phyloP scores from a whole-genome alignment of 1,140 invertebrate species.

The silkworm (Bombyx mori) region DNA sequence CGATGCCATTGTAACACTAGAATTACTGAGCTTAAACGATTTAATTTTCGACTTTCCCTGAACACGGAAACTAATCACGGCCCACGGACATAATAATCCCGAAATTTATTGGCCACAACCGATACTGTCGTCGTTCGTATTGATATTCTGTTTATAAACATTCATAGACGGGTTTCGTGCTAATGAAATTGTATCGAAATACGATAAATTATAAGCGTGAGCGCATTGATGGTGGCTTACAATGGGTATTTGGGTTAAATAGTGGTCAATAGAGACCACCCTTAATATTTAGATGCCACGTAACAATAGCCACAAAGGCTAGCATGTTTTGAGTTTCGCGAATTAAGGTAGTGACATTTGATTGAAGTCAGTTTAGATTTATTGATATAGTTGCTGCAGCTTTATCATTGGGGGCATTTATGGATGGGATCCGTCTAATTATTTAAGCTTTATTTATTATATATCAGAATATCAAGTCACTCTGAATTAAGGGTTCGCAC shows the following conservation, averaged over 20 bases:
- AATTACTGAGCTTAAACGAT: constrained; percentile 60
- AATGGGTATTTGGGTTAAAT: constrained; percentile 45
- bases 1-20: constrained; percentile 34
- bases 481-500: no score
- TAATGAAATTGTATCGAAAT: constrained; percentile 66
- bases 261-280: constrained; percentile 48
- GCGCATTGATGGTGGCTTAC: constrained; percentile 40
- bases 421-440: no score
- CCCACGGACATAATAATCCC: constrained; percentile 64
- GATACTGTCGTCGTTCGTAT: constrained; percentile 51
- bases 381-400: no score
- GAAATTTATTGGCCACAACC: constrained; percentile 64
- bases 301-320: neutral
- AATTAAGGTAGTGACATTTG: no score
- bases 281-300: constrained; percentile 25
- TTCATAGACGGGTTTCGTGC: constrained; percentile 56
- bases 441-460: no score
- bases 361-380: no score
- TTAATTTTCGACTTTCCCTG: constrained; percentile 63
- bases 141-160: constrained; percentile 42
- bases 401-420: no score
- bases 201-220: constrained; percentile 40
- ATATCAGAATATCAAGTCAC: no score
- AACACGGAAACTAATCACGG: constrained; percentile 53
- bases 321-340: no score